These are phyloP conservation scores for Nomada fabriciana DNA, from an alignment of 2,888 invertebrate species.

Conservation along the genomic window DNA sequence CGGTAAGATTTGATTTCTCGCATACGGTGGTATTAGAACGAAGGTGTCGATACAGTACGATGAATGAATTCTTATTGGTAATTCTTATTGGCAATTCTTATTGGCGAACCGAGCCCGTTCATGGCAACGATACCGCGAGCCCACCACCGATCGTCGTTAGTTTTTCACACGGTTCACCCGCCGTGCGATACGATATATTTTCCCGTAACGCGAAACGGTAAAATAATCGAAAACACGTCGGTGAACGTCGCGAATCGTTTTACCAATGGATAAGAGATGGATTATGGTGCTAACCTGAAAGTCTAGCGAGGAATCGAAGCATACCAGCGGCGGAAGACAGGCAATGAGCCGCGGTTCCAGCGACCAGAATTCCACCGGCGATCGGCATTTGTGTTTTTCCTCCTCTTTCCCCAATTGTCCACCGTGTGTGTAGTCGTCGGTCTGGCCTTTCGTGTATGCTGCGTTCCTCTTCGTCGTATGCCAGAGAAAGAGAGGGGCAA, in stretches of 20 bases:
- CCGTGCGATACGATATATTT: conserved; percentile 2
- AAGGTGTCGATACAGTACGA: not conserved
- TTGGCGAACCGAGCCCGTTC: conserved; percentile 13
- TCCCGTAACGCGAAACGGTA: not conserved
- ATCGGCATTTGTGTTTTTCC: conserved; percentile 77
- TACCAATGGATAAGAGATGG: conserved; percentile 41
- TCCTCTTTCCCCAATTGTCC: conserved; percentile 64
- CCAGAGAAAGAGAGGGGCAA: conserved; percentile 43
- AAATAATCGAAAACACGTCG: conserved; percentile 28
- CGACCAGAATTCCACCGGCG: conserved; percentile 78
- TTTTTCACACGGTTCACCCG: not conserved
- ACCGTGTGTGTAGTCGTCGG: conserved; percentile 14
- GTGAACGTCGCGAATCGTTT: conserved; percentile 25
- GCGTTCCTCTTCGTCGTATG: conserved; percentile 49
- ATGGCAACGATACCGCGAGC: not conserved
- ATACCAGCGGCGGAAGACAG: conserved; percentile 80
- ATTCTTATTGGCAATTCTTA: conserved; percentile 19
- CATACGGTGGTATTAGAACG: not conserved
- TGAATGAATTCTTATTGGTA: not conserved
- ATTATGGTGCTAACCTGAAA: conserved; percentile 86
- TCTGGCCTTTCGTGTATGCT: conserved; percentile 36
- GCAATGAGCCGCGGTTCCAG: conserved; percentile 78
- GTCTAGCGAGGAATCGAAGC: conserved; percentile 86
- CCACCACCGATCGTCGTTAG: conserved; percentile 23
- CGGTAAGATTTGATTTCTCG: not conserved